Conservation (phyloP, 2,797 vertebrate genomes). For the Peromyscus melanophrys region DNA sequence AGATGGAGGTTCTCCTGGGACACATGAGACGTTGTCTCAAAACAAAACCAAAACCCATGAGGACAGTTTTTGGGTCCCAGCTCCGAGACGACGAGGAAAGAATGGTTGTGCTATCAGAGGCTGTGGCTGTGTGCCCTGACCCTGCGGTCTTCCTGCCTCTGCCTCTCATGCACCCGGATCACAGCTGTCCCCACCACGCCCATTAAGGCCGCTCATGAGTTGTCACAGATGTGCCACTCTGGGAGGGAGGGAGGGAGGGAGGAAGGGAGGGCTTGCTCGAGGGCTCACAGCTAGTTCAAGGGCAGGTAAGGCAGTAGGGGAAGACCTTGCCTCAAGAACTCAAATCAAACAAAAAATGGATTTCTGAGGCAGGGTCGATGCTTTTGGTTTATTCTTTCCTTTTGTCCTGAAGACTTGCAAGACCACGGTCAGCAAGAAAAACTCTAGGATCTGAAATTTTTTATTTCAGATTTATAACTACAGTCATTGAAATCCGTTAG, state of each 20-base stretch:
- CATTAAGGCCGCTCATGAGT: background rate
- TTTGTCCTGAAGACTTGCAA: background rate
- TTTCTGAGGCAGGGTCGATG: background rate
- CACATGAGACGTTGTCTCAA: background rate
- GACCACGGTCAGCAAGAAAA: background rate
- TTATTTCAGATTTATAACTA: background rate
- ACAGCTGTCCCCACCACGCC: background rate
- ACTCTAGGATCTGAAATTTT: background rate
- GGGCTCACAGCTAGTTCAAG: background rate
- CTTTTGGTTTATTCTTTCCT: conserved; percentile 11
- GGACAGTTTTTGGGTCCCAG: background rate
- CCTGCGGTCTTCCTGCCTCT: background rate
- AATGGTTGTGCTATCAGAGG: background rate
- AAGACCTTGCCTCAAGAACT: background rate
- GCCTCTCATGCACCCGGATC: too few species aligned
- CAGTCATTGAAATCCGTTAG: background rate
- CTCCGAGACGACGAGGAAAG: background rate
- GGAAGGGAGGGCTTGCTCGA: background rate
- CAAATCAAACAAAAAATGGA: background rate
- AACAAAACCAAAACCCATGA: background rate
- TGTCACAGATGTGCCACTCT: background rate
- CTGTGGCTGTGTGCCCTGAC: background rate
- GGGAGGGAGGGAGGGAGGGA: background rate
- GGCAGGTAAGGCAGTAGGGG: background rate
- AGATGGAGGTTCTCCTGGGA: background rate